Evolutionary conservation across 35 echinoderm and acorn worm species (phyloP).

Genomic region (Apostichopus californicus): DNA sequence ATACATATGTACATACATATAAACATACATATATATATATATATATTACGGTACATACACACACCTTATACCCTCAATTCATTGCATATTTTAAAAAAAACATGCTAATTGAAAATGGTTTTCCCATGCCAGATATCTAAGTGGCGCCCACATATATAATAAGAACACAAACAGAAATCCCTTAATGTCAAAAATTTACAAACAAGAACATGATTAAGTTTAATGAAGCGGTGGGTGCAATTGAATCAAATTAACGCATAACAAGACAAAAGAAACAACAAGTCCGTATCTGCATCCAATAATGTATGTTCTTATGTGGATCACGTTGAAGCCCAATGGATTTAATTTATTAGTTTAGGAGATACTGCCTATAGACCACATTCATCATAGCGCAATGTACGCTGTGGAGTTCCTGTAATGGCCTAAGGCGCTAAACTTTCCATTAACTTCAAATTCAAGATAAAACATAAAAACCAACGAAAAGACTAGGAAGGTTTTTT

Average conservation of each 20-base stretch:
- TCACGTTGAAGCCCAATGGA: conserved; percentile 11
- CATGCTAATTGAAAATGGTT: conserved; percentile 19
- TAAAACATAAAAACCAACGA: background rate
- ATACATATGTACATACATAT: no score
- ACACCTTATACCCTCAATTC: background rate
- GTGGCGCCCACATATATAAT: background rate
- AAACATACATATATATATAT: background rate
- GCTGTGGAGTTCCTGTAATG: background rate
- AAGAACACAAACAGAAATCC: background rate
- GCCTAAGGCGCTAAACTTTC: background rate
- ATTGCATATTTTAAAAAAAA: background rate
- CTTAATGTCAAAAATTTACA: conserved; percentile 14
- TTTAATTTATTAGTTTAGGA: background rate
- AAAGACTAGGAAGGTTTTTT: no score
- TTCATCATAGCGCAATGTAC: background rate
- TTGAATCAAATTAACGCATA: background rate
- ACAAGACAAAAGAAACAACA: background rate
- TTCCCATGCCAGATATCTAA: conserved; percentile 17
- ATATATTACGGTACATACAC: background rate
- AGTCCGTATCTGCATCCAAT: conserved; percentile 2
- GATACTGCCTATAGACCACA: background rate
- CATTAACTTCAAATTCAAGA: conserved; percentile 1
- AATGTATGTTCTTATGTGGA: conserved; percentile 13
- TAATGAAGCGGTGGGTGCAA: background rate
- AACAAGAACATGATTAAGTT: background rate